These are phyloP conservation scores for Malurus splendens DNA, from an alignment of 2,797 vertebrate species.

Conservation along the genomic window DNA sequence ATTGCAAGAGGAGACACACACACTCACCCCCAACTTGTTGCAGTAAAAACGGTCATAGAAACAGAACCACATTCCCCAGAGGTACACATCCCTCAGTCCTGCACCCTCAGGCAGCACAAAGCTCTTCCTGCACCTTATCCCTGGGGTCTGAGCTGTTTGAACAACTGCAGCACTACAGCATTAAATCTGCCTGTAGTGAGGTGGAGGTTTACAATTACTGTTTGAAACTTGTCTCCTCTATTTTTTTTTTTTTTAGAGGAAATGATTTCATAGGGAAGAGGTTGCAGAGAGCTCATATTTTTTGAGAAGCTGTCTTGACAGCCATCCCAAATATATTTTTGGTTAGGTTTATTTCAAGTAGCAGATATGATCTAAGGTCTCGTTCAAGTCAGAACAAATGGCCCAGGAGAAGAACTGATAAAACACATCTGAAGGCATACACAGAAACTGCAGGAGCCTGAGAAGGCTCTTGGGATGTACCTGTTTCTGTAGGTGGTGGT, in stretches of 20 bases:
- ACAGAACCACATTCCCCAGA: accelerated
- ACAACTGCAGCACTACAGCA: background rate
- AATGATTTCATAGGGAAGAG: background rate
- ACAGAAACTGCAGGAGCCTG: background rate
- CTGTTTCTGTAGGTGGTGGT: background rate
- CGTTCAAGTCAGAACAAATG: background rate
- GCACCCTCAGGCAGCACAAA: background rate
- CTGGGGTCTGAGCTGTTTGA: background rate
- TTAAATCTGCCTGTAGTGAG: background rate
- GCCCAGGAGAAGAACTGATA: background rate
- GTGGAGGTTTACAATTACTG: background rate
- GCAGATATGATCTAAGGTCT: background rate
- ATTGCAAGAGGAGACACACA: background rate
- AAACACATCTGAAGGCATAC: background rate
- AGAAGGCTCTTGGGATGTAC: background rate
- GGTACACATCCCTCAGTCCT: background rate
- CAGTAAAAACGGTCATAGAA: background rate
- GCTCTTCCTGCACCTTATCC: background rate
- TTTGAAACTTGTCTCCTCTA: background rate
- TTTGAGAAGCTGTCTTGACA: background rate
- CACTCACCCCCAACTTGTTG: background rate
- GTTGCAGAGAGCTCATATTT: background rate
- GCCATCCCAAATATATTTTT: background rate
- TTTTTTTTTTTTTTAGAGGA: background rate
- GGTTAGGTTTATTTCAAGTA: background rate